Base-by-base conservation (phyloP, 2,113 vertebrate species). In the Candoia aspera region DNA sequence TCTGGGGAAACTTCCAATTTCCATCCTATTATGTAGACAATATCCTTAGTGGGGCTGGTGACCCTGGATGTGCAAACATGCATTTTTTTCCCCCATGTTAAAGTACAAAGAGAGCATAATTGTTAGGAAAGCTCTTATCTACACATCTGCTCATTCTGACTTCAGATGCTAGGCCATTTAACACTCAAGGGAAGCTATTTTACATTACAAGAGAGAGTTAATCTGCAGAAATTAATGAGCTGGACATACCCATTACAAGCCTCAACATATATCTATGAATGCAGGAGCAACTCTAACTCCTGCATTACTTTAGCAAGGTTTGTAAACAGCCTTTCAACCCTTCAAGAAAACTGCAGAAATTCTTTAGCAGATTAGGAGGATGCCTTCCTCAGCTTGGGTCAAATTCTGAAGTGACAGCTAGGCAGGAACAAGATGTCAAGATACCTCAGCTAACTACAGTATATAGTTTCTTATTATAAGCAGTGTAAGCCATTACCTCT, bases 61-160 rank as follows among this genome's bases (percentile, higher is more conserved):
- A 92, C 92, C 95, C 53, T 53, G 92, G 88, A 89, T 86, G 91
- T 95, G 94, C 94, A 95, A 95, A 60, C 95, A 90, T 90, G 93
- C 95, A 95, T 94, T 95, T 73, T 93, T 93, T 8, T 12, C 15
- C 60, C 60, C n/a, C 23, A 73, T 55, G 94, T 53, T 1, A 92
- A 89, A 96, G 88, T 86, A 96, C 94, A 96, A 96, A 96, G 91
- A 91, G 88, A 93, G 92, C 91, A 88, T 91, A 95, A 93, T 95
- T 95, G 95, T 96, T 95, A 90, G 94, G 94, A 57, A 90, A 94
- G 95, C 87, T 94, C 49, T 89, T 95, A 95, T 94, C 87, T 93
- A 94, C 93, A 95, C 96, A 96, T 96, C 94, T 97, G 96, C 95
- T 96, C 33, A 17, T 94, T 96, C 93, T 96, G 94, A 96, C 93